Conservation (phyloP, 2,113 vertebrate genomes). For the Tylochromis polylepis region DNA sequence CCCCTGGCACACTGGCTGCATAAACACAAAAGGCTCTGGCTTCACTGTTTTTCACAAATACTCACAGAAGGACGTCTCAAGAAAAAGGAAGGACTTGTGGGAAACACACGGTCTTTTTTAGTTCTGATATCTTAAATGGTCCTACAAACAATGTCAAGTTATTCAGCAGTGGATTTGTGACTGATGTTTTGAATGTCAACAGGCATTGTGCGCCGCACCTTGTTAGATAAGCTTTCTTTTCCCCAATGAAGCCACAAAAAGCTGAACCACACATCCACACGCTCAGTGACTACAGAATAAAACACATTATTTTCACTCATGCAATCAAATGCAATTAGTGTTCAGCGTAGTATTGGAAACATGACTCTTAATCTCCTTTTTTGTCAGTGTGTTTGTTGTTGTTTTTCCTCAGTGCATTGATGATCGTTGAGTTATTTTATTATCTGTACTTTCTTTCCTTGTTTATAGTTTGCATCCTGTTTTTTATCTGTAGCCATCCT, state of each 20-base stretch:
- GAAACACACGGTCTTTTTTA: neutral
- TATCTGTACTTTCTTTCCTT: neutral
- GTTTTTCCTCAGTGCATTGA: neutral
- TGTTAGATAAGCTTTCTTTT: slow-evolving; percentile 25
- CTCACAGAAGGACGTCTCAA: slow-evolving; percentile 3
- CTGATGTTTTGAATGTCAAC: slow-evolving; percentile 52
- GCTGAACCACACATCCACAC: neutral
- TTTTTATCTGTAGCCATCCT: neutral
- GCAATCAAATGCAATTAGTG: neutral
- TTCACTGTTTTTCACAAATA: neutral
- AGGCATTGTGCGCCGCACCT: slow-evolving; percentile 32
- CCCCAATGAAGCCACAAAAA: neutral
- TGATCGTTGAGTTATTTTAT: neutral
- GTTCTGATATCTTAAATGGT: slow-evolving; percentile 12
- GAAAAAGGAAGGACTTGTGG: neutral
- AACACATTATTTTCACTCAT: neutral
- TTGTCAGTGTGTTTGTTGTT: neutral
- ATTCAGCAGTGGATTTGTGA: slow-evolving; percentile 40
- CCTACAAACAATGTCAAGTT: slow-evolving; percentile 10
- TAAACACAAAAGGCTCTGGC: neutral
- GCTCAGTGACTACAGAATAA: neutral
- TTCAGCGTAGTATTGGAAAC: neutral
- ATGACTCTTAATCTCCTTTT: neutral
- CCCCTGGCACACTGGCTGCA: slow-evolving; percentile 16
- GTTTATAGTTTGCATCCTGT: neutral